Base-by-base conservation (phyloP, 2,113 vertebrate species). In the Corynorhinus townsendii region DNA sequence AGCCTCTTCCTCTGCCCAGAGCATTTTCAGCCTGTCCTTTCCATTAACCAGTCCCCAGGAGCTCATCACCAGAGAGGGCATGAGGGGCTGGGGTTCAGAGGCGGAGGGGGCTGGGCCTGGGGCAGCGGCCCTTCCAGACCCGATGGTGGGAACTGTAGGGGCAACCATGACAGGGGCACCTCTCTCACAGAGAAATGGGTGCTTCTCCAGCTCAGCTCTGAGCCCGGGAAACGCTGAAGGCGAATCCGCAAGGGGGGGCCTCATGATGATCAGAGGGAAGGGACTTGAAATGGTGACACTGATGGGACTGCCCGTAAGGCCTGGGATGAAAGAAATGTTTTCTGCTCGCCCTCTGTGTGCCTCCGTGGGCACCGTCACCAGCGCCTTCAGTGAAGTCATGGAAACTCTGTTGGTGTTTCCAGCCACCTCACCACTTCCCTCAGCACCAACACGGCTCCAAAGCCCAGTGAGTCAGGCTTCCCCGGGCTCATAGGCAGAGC, bases 351-450 rank as follows among this genome's bases (percentile, higher is more conserved):
- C 49, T 4, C n/a, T 16, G 26, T 33, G 40, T 1, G 43, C 62
- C 49, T 26, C 49, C 20, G 40, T 47, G 40, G 75, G 59, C 28
- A 89, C 47, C 69, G 43, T 66, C 69, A 10, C 81, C 73, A 79
- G 2, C 43, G 62, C 56, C 86, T 71, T 43, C 43, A 56, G 68
- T 88, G 56, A 95, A 59, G 72, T 94, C 86, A 79, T 94, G 91
- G 95, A 91, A 96, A 96, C 43, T 73, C 10, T 82, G 33, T 84
- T 26, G 86, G 75, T 10, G 52, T 49, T 94, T 77, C 90, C 81
- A 68, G 56, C 11, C 16, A 17, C 47, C 38, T 54, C 59, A 72
- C 79, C 89, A 72, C 94, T 90, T 95, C 66, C 52, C 73, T 72
- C 40, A 81, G 64, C 84, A 86, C 68, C n/a, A 89, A 54, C 11